Base-by-base conservation (phyloP, 2,888 invertebrate genomes). In the Nomada ruficornis region DNA sequence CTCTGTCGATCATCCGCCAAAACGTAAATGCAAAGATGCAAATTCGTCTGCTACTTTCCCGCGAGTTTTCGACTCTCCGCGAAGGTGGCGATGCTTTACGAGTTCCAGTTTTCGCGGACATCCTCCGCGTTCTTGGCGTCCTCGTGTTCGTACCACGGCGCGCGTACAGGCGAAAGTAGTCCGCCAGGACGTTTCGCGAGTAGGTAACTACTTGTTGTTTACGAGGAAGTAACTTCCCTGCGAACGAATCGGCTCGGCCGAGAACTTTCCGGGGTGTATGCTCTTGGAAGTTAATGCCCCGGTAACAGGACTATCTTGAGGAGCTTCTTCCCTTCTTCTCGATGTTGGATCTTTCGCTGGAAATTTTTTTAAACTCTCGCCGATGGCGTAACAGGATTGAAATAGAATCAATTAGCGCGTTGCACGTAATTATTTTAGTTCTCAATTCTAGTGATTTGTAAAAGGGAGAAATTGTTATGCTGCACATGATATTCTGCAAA, bases 141-240 rank as follows among this genome's bases (percentile, higher is more conserved):
- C 10, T 26, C 67, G 78, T 83, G 65, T 77, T 74, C 76, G 77
- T 82, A 78, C 77, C 36, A 83, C 82, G 82, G 81, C 86, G 77
- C 78, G 82, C 73, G 69, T 79, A 86, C 87, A 72, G 55, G 78
- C 74, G 75, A 87, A 82, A 79, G 50, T 77, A 82, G 77, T 84
- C 81, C 77, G 64, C 76, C 77, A 73, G 83, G 89, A 87, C 82
- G 84, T 87, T 88, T 86, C 89, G 80, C 82, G 87, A 86, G 88
- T 88, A 88, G 88, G 86, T 89, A 89, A 90, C 89, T 90, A 89
- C 90, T 89, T 89, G 91, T 91, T 92, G 91, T 92, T 92, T 92
- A 91, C 92, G 90, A 87, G 84, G 83, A 88, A 89, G 89, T 87
- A 92, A 91, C 89, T 92, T 91, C 87, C 84, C 88, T 83, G 82